Evolutionary conservation across 1,140 invertebrate species (phyloP), one percentile per base, ranked within the genome.

Genomic region (Prorops nasuta): DNA sequence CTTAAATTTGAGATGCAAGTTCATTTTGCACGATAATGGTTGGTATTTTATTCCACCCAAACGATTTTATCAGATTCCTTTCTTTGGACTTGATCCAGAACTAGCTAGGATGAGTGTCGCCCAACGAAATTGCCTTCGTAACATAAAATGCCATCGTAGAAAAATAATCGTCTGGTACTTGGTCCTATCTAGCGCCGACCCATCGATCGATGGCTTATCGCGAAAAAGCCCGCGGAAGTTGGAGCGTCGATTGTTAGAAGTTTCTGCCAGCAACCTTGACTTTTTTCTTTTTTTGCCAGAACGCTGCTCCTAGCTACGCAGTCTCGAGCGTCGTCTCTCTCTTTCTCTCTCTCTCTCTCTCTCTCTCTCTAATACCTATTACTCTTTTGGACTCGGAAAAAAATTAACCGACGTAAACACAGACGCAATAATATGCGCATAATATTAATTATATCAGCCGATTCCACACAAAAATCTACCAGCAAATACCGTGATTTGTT

Each of bases 31-130:
- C 56, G 58, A 67, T 69, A 69, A 68, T 65, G 53, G 60, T 42
- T 46, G 59, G 57, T 66, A 64, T 64, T 71, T 71, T 61, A 60
- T 56, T 64, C 67, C 61, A 54, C 62, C 64, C 64, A 63, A 71
- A 62, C 59, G 65, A 69, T 69, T 68, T 71, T 65, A 69, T 69
- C 62, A 45, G 56, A 43, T 48, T 56, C 57, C 17, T 15, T 58
- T 50, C 58, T 49, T 66, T 71, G 69, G 67, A 69, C 49, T 40
- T 24, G 19, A 19, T 63, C 67, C 69, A 71, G 62, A 61, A 64
- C 55, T 61, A 56, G 54, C 49, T 56, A 53, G 65, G 59, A 69
- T 52, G 64, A 69, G 64, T 60, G 59, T 64, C 61, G 63, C 58
- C 56, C 56, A 44, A 41, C 48, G 56, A 57, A 71, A 71, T 67